Evolutionary conservation across 2,797 vertebrate genomes (phyloP), one percentile per base, ranked within the genome.

Genomic region (Esox masquinongy): DNA sequence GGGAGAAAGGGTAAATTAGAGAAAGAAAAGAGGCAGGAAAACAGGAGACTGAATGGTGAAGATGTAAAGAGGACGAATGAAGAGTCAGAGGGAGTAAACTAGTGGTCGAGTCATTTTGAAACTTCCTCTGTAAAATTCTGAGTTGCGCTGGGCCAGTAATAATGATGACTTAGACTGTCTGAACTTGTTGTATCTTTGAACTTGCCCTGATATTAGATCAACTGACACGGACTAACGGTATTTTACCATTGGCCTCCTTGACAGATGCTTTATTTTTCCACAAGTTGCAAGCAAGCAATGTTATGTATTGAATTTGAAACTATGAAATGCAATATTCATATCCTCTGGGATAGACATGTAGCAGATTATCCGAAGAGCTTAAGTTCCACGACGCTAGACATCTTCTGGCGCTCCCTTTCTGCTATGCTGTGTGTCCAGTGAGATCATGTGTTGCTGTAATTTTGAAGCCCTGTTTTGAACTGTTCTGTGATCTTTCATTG

Each of bases 301-400:
- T 80, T 77, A 74, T 81, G 74, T 76, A 74, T 77, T 77, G 77
- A 59, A 56, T 59, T 26, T 69, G 56, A 75, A 39, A 70, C 59
- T 83, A 84, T 86, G 76, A 92, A 88, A 90, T 90, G 92, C 91
- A 94, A 94, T 93, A 93, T 82, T 80, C 84, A 80, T 83, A 85
- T 91, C 80, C 83, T 89, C 85, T 84, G 88, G 85, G 86, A 90
- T 87, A 77, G 87, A 91, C 82, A 94, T 94, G 93, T 94, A 94
- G 94, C 93, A 92, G 84, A 89, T 79, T 43, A 75, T 70, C 51
- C 74, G 36, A 78, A 74, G 67, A 70, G 63, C 47, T 77, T 73
- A 24, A 56, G 73, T 69, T 73, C 79, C 64, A 67, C 87, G 85
- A 84, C 88, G 84, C 79, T 86, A 75, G 70, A 74, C 85, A 11